These are phyloP conservation scores for Mantis religiosa DNA, from an alignment of 2,888 invertebrate genomes.

Conservation along the genomic window DNA sequence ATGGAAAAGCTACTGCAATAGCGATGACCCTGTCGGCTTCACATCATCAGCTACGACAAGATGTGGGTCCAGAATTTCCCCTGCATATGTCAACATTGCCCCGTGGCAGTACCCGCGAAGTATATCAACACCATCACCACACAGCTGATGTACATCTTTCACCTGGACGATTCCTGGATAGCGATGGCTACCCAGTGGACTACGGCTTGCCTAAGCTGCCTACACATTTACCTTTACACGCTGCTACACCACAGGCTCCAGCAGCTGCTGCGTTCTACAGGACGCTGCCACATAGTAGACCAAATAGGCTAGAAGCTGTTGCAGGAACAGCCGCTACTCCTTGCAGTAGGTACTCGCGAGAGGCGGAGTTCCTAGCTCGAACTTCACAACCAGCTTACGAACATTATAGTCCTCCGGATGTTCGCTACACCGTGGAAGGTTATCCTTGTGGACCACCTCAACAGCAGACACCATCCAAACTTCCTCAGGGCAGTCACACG, in stretches of 20 bases:
- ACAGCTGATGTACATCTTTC: slow-evolving; percentile 71
- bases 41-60: neutral
- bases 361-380: slow-evolving; percentile 61
- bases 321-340: slow-evolving; percentile 47
- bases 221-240: slow-evolving; percentile 35
- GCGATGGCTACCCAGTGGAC: slow-evolving; percentile 75
- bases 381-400: slow-evolving; percentile 48
- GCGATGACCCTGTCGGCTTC: neutral
- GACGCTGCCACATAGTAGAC: slow-evolving; percentile 67
- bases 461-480: slow-evolving; percentile 6
- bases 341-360: slow-evolving; percentile 56
- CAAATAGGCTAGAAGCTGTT: neutral
- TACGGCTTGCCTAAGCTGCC: slow-evolving; percentile 68
- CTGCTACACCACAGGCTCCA: slow-evolving; percentile 29
- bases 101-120: slow-evolving; percentile 47
- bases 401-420: slow-evolving; percentile 48
- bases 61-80: slow-evolving; percentile 32
- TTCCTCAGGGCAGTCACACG: neutral
- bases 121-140: slow-evolving; percentile 50
- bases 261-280: slow-evolving; percentile 55
- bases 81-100: slow-evolving; percentile 50
- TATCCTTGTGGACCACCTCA: slow-evolving; percentile 56
- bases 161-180: slow-evolving; percentile 67
- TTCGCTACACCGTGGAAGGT: slow-evolving; percentile 75
- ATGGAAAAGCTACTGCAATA: neutral